Base-by-base conservation (phyloP, 1,140 invertebrate species). In the Battus philenor region DNA sequence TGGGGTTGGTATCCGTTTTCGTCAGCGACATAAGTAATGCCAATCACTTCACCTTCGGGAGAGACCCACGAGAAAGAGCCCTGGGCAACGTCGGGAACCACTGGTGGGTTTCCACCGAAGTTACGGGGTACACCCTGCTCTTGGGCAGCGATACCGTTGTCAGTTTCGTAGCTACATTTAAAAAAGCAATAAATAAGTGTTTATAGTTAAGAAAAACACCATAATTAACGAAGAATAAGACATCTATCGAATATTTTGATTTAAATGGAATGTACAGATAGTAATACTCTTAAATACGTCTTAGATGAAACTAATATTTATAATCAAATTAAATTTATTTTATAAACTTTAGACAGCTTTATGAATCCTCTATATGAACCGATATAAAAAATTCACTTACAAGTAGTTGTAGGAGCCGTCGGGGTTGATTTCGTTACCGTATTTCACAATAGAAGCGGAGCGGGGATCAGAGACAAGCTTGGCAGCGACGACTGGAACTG, bases 61-160 rank as follows among this genome's bases (percentile, higher is more conserved):
- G 82, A 76, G 10, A 63, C 75, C 71, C 70, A 87, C 16, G 75
- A 74, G 72, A 77, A 87, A 24, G 75, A 68, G 11, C 85, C 85
- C 48, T 81, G 75, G 29, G 57, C 63, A 7, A 82, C 81, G n/a
- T 64, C 70, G 9, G 79, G 74, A 4, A 54, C 32, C n/a, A 80
- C 54, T 4, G 89, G 87, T 1, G 88, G 87, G 59, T 89, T 88
- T 5, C 86, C 81, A 38, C 74, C 72, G 20, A 86, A 59, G 55
- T 77, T 76, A 45, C 79, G 86, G 36, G 86, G 75, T 11, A 61
- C 58, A 8, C 88, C 90, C 41, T 76, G 68, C 44, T 87, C 87
- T 44, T 89, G 68, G 1, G 80, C 87, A 1, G 84, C 70, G 39
- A 90, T 90, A 30, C 90, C 90, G 62, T 91, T 90, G 30, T 75